phyloP scores from a whole-genome alignment of 2,797 vertebrate species.

The Crenichthys baileyi region DNA sequence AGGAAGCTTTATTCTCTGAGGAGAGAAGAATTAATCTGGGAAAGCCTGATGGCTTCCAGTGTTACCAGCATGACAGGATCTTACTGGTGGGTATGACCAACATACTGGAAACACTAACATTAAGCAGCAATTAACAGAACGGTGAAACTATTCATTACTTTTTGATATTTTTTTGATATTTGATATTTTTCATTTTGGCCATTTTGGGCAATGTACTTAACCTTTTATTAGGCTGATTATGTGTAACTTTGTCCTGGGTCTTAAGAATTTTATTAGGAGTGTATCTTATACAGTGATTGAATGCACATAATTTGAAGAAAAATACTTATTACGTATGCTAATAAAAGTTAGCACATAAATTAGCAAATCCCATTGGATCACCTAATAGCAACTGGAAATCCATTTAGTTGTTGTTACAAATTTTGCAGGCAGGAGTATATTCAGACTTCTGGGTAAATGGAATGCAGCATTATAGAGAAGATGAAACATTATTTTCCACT shows the following conservation, averaged over 20 bases:
- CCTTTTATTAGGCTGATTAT: background rate
- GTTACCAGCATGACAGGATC: too few species aligned
- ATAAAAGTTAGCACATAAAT: background rate
- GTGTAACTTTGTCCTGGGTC: background rate
- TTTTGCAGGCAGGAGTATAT: background rate
- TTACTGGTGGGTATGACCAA: too few species aligned
- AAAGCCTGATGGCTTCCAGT: too few species aligned
- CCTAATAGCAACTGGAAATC: background rate
- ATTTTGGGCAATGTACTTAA: too few species aligned
- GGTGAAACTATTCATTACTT: too few species aligned
- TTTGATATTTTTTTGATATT: too few species aligned
- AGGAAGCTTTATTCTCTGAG: too few species aligned
- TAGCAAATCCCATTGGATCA: background rate
- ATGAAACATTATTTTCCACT: background rate
- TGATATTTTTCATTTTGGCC: too few species aligned
- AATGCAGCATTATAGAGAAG: background rate
- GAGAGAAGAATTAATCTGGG: too few species aligned
- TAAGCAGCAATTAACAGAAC: too few species aligned
- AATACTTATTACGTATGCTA: background rate
- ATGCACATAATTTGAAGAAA: background rate
- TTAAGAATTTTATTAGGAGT: background rate
- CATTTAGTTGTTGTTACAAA: background rate
- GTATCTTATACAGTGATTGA: background rate
- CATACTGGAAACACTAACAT: too few species aligned
- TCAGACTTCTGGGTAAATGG: background rate